These are phyloP conservation scores for Heliconius hermathena DNA, from an alignment of 1,140 invertebrate species.

Conservation along the genomic window DNA sequence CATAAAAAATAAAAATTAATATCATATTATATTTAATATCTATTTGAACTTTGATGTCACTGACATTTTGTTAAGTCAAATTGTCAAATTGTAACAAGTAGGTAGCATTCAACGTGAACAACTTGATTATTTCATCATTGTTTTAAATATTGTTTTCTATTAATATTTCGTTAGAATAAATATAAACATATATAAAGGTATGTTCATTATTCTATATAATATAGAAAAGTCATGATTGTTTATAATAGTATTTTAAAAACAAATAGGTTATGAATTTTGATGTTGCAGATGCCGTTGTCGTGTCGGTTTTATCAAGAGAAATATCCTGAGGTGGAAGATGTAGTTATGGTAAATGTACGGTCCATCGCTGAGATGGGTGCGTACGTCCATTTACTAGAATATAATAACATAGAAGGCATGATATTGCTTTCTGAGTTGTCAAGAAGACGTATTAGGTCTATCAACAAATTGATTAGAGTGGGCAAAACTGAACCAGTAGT, in stretches of 20 bases:
- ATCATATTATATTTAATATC: background rate
- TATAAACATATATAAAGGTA: conserved; percentile 28
- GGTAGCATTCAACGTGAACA: conserved; percentile 65
- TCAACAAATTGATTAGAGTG: conserved; percentile 99
- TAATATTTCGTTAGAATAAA: conserved; percentile 32
- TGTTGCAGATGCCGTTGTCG: conserved; percentile 92
- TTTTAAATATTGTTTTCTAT: conserved; percentile 13
- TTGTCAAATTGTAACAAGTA: conserved; percentile 20
- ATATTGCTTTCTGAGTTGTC: conserved; percentile 98
- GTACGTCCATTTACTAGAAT: conserved; percentile 98
- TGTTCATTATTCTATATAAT: background rate
- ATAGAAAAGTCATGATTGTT: background rate
- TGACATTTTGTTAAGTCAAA: conserved; percentile 25
- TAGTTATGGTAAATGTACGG: conserved; percentile 99
- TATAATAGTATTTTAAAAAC: conserved; percentile 18
- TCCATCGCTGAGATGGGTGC: conserved; percentile 99
- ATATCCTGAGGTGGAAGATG: conserved; percentile 99
- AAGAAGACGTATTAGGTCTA: conserved; percentile 98
- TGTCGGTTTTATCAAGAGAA: conserved; percentile 99
- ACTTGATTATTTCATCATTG: conserved; percentile 59
- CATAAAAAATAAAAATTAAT: no score
- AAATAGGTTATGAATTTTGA: conserved; percentile 46
- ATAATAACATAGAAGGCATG: conserved; percentile 99
- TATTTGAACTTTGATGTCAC: background rate
- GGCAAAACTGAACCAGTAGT: conserved; percentile 99